Base-by-base conservation (phyloP, 2,113 vertebrate species). In the Nettapus auritus region DNA sequence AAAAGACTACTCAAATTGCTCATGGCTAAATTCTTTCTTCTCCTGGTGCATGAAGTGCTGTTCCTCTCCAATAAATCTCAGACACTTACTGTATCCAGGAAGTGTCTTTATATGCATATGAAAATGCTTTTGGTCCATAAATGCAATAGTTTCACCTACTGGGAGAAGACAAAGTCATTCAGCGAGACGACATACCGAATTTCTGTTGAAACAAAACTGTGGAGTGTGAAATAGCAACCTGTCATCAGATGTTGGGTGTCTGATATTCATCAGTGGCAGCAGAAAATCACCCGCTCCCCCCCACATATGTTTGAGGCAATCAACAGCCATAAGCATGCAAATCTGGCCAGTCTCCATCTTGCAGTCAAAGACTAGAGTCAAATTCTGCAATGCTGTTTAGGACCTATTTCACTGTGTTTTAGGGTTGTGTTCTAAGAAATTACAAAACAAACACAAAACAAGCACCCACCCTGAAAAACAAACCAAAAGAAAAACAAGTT, bases 211-310 rank as follows among this genome's bases (percentile, higher is more conserved):
- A 97, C 92, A 96, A 74, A 97, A 97, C n/a, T 56, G 78, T 44
- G 90, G 92, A 96, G 94, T 63, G 6, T 98, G 97, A 97, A 97
- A 97, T 84, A 97, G 92, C 97, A 97, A 97, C 88, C 96, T 97
- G 97, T 80, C 96, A 93, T 93, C 94, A 82, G 87, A 86, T 74
- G 84, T 0, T 68, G 86, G 62, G 89, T 97, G 84, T 88, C 93
- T 89, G 89, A 94, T 62, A 69, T 89, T 97, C 68, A 33, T 13
- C 94, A 95, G 52, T 9, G 25, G 93, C 77, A 95, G 84, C 80
- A 95, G 62, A 67, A 95, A 96, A 81, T 50, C 90, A 79, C 67
- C 75, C 86, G 94, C 74, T 89, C 86, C 93, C 94, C 93, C 96
- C 95, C 78, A 93, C 82, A 64, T 78, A 16, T 22, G 36, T 84